These are phyloP conservation scores for Stylophora pistillata DNA, from an alignment of 64 coral and sea anemone genomes.

Conservation along the genomic window DNA sequence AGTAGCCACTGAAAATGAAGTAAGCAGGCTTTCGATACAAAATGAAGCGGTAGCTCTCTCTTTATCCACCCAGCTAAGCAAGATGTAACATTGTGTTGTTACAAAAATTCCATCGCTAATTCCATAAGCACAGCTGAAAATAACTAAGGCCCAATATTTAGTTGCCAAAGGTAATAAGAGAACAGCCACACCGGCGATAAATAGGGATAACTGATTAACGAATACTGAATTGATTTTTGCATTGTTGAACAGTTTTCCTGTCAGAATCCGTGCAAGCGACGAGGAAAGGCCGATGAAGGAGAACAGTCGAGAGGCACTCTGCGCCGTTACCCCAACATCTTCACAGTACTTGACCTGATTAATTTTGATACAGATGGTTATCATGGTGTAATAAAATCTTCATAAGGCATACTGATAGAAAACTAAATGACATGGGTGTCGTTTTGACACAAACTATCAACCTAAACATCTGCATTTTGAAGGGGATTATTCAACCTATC, in stretches of 20 bases:
- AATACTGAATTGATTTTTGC: neutral
- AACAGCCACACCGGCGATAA: neutral
- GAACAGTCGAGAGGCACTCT: neutral
- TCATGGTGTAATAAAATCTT: too few species aligned
- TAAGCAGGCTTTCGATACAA: neutral
- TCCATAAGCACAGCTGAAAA: neutral
- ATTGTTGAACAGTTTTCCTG: slow-evolving; percentile 21
- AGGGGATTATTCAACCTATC: too few species aligned
- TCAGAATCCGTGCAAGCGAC: neutral
- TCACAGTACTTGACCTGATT: neutral
- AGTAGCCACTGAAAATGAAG: neutral
- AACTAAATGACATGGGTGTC: too few species aligned
- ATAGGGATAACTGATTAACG: neutral
- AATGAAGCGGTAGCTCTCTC: neutral
- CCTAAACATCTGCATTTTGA: too few species aligned
- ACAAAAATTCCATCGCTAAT: slow-evolving; percentile 6
- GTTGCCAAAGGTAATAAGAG: neutral
- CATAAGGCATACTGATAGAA: too few species aligned
- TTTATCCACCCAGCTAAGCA: neutral
- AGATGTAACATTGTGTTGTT: neutral
- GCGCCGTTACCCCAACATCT: neutral
- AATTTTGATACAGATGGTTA: neutral
- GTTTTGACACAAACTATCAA: too few species aligned
- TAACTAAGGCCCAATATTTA: neutral
- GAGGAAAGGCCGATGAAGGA: slow-evolving; percentile 35